Evolutionary conservation across 2,797 vertebrate genomes (phyloP), one percentile per base, ranked within the genome.

Genomic region (Coregonus suidteri): DNA sequence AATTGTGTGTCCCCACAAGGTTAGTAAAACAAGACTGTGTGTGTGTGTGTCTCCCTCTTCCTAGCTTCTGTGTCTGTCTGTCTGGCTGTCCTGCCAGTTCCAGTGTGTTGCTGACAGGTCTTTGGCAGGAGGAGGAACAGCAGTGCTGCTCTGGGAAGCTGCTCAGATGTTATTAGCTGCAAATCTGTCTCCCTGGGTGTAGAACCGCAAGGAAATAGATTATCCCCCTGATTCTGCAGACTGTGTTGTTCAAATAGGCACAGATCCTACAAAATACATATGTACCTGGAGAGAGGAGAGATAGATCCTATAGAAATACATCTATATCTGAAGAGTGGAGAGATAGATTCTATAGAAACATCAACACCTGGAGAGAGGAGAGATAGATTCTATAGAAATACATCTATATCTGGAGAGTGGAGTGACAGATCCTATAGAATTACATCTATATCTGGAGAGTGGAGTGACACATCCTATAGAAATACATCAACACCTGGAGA

Each of bases 141-240:
- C 62, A 31, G 70, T 52, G 82, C 79, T 82, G 87, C 82, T 84
- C 34, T 75, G 85, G 79, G 76, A 82, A 79, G 78, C 77, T 70
- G 80, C 75, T 88, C 84, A 81, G 82, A 88, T 83, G 87, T 78
- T 83, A 74, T 84, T 79, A 81, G 81, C 82, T 80, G 78, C 81
- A 88, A 83, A 89, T 88, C 72, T 84, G 78, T 85, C 81, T 81
- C 79, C 78, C 74, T 81, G 79, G 86, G 87, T 76, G 71, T 76
- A 76, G 80, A 85, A 74, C 79, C 7, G 81, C 73, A 31, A 82
- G 74, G 77, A 79, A 84, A 88, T 81, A 78, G 80, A 87, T 84
- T 82, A 73, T 64, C n/a, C 41, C 14, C 52, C 71, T 6, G 18
- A 35, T 79, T 74, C 79, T 74, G 75, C 76, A 82, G 72, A 73